phyloP scores from a whole-genome alignment of 2,797 vertebrate genomes.

The Poeciliopsis turneri region DNA sequence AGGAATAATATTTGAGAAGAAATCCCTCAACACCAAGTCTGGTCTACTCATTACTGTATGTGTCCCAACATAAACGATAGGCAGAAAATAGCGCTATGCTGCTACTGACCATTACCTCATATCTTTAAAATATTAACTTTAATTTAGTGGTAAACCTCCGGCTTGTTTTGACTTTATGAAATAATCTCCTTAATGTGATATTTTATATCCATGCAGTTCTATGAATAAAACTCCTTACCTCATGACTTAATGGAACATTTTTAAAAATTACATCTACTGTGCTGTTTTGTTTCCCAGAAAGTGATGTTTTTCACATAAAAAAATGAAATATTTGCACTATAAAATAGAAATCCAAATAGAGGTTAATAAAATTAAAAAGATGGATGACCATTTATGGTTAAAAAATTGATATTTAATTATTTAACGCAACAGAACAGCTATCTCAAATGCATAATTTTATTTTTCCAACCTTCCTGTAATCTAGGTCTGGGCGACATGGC shows the following conservation, averaged over 20 bases:
- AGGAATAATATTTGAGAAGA: slow-evolving; percentile 66
- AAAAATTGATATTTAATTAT: background rate
- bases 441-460: background rate
- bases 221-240: background rate
- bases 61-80: slow-evolving; percentile 44
- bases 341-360: background rate
- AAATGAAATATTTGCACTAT: background rate
- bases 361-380: background rate
- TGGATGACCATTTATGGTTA: background rate
- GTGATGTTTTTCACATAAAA: background rate
- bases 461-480: background rate
- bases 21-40: slow-evolving; percentile 34
- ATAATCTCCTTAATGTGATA: background rate
- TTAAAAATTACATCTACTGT: too few relatives aligned
- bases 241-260: background rate
- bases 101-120: slow-evolving; percentile 35
- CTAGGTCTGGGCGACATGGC: too few relatives aligned
- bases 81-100: slow-evolving; percentile 29
- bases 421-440: background rate
- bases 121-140: slow-evolving; percentile 2
- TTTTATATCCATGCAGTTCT: slow-evolving; percentile 16
- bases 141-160: slow-evolving; percentile 18
- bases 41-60: slow-evolving; percentile 31
- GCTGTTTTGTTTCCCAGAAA: background rate
- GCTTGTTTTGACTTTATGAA: slow-evolving; percentile 26